These are phyloP conservation scores for Papilio demoleus DNA, from an alignment of 2,888 invertebrate species.

Conservation along the genomic window DNA sequence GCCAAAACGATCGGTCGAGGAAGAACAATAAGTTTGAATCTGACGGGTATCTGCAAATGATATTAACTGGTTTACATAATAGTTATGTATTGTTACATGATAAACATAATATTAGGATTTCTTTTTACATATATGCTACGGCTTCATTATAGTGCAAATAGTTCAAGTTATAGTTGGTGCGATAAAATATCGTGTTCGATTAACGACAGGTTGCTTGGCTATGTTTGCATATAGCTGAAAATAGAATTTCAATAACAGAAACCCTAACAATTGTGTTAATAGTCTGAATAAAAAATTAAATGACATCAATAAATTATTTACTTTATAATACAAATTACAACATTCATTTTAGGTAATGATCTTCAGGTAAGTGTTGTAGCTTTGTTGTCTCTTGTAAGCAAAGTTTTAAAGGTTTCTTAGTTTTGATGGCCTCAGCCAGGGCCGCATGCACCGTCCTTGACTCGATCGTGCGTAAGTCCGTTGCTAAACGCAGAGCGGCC, in stretches of 20 bases:
- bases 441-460: slow-evolving; percentile 85
- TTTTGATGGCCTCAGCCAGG: slow-evolving; percentile 82
- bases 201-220: too few relatives aligned
- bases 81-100: neutral
- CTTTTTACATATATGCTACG: neutral
- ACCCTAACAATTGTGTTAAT: too few relatives aligned
- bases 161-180: too few relatives aligned
- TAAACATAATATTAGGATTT: neutral
- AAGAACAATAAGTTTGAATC: slow-evolving; percentile 91
- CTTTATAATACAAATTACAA: slow-evolving; percentile 33
- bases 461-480: slow-evolving; percentile 85
- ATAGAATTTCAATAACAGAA: too few relatives aligned
- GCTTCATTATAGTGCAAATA: too few relatives aligned
- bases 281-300: too few relatives aligned
- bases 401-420: slow-evolving; percentile 80
- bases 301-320: slow-evolving; percentile 28
- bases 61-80: neutral
- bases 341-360: slow-evolving; percentile 71
- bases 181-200: too few relatives aligned
- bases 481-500: slow-evolving; percentile 87
- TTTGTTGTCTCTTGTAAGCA: slow-evolving; percentile 81
- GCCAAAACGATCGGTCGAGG: slow-evolving; percentile 90
- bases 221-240: too few relatives aligned
- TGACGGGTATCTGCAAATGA: slow-evolving; percentile 82
- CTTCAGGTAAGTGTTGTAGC: slow-evolving; percentile 66